These are phyloP conservation scores for Capreolus pygargus DNA, from an alignment of 2,113 vertebrate genomes.

Conservation along the genomic window DNA sequence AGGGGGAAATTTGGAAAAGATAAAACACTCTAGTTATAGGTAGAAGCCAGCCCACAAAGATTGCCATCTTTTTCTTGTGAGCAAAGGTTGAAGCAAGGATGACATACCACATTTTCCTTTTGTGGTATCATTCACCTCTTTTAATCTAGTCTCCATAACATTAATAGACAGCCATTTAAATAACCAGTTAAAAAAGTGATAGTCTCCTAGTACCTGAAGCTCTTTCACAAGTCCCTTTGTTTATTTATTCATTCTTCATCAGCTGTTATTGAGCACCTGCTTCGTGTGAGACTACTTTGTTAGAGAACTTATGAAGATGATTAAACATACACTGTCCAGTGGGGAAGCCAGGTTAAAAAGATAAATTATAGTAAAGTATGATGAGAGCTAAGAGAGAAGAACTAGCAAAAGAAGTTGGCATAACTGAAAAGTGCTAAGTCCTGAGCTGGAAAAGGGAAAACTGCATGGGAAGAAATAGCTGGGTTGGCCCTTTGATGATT, in stretches of 20 bases:
- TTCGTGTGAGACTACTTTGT: not conserved
- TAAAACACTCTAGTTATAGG: too few species aligned
- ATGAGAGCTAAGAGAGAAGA: not conserved
- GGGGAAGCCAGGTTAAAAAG: not conserved
- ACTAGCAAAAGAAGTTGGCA: not conserved
- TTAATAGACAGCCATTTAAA: not conserved
- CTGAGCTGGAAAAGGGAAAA: not conserved
- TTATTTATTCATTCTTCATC: not conserved
- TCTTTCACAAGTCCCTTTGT: not conserved
- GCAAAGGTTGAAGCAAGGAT: not conserved
- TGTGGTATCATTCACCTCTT: not conserved
- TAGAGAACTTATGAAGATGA: not conserved
- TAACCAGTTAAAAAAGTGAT: not conserved
- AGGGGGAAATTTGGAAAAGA: not conserved
- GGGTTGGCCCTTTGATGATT: not conserved
- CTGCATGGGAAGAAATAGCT: not conserved
- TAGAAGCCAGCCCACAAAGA: not conserved
- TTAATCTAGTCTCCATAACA: not conserved
- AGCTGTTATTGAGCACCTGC: not conserved
- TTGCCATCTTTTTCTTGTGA: not conserved
- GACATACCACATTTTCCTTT: not conserved
- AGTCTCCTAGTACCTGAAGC: not conserved
- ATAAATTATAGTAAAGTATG: not conserved
- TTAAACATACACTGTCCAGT: not conserved
- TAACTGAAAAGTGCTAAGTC: not conserved